A percentile compares a stretch with the other conserved stretches of the same genome.
Evolutionary conservation across 2,113 vertebrate species (phyloP).

Genomic region (Cephalopterus ornatus): DNA sequence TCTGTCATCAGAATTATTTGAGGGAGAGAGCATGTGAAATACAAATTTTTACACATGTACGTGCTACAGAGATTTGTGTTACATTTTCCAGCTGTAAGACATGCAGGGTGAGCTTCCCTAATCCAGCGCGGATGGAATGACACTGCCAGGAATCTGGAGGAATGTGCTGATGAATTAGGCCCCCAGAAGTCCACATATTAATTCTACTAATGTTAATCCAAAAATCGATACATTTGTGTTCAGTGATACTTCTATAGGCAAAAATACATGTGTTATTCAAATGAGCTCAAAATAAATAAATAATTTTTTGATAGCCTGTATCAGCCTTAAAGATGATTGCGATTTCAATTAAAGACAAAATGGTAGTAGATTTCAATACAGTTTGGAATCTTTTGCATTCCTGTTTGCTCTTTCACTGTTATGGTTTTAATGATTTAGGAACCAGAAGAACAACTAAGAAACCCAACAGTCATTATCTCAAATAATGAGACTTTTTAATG

Average conservation of each 20-base stretch:
- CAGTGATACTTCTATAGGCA: not conserved
- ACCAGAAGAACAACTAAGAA: constrained; percentile 78
- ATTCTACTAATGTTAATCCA: not conserved
- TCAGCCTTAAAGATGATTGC: not conserved
- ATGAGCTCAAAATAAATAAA: not conserved
- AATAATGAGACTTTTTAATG: constrained; percentile 84
- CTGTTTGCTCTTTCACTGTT: constrained; percentile 58
- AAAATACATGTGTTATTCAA: not conserved
- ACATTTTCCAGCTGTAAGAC: not conserved
- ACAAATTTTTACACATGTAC: accelerated
- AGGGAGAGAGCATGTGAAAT: not conserved
- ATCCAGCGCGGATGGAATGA: accelerated
- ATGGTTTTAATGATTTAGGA: constrained; percentile 77
- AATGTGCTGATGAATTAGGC: not conserved
- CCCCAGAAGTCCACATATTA: not conserved
- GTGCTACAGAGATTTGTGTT: not conserved
- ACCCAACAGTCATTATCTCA: constrained; percentile 78
- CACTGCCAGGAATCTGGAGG: accelerated
- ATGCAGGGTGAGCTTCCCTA: not conserved
- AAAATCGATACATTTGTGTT: not conserved
- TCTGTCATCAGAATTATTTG: not conserved
- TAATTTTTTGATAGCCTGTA: not conserved
- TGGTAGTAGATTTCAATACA: not conserved
- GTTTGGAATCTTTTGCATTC: not conserved
- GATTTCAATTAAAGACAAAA: not conserved